Conservation (phyloP, 2,113 vertebrate genomes). For the Rhegmatorhina hoffmannsi region DNA sequence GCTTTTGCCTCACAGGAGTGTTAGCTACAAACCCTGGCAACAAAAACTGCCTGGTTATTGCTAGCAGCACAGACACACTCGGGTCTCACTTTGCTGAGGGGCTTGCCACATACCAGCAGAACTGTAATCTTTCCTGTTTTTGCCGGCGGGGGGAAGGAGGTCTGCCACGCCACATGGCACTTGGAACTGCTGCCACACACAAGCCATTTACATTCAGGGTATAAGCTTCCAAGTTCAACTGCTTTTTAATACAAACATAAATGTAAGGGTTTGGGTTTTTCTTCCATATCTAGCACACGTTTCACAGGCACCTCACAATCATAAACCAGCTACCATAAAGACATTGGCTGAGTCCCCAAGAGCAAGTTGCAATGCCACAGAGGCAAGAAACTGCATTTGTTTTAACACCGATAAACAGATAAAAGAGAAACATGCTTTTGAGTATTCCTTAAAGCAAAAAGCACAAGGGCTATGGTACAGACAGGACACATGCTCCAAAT, state of each 20-base stretch:
- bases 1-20: background rate
- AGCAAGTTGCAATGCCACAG: background rate
- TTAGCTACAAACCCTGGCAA: background rate
- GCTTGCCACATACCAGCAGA: background rate
- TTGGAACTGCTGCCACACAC: background rate
- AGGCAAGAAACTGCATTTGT: background rate
- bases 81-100: background rate
- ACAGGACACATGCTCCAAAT: background rate
- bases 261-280: fast-evolving
- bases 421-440: background rate
- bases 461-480: background rate
- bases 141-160: background rate
- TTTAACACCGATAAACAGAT: background rate
- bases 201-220: background rate
- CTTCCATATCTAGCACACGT: too few relatives aligned
- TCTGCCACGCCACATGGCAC: conserved; percentile 8
- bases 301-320: background rate
- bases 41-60: conserved; percentile 9
- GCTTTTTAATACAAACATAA: background rate
- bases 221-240: background rate
- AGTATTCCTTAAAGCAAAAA: background rate
- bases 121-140: background rate
- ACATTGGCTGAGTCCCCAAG: fast-evolving
- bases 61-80: background rate
- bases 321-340: background rate